phyloP scores from a whole-genome alignment of 1,140 invertebrate genomes.

The Philotrypesis tridentata region DNA sequence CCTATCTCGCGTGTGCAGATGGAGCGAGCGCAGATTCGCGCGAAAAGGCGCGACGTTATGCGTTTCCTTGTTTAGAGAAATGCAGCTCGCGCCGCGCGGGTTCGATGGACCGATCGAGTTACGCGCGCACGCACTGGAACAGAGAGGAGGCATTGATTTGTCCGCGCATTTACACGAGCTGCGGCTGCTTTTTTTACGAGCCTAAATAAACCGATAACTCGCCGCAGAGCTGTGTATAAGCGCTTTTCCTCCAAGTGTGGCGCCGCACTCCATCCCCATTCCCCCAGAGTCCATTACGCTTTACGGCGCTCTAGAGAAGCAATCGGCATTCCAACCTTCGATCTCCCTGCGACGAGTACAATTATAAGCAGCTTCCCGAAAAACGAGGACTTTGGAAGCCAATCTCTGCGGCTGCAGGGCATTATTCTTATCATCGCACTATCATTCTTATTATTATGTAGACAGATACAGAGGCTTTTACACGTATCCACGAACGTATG shows the following conservation, averaged over 20 bases:
- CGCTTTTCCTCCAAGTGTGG: background rate
- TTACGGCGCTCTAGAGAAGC: background rate
- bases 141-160: background rate
- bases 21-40: background rate
- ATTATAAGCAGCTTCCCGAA: background rate
- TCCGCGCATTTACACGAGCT: background rate
- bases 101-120: constrained; percentile 15
- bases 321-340: constrained; percentile 25
- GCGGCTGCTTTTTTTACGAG: background rate
- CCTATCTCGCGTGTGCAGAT: no score
- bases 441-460: no score
- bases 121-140: background rate
- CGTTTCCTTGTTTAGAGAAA: constrained; percentile 2
- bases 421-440: no score
- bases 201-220: background rate
- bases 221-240: background rate
- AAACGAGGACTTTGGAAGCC: constrained; percentile 35
- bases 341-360: constrained; percentile 20
- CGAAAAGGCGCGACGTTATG: constrained; percentile 17
- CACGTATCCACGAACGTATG: no score
- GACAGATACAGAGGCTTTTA: no score
- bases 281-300: constrained; percentile 23
- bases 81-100: background rate
- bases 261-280: no score
- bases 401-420: no score